Evolutionary conservation across 2,113 vertebrate species (phyloP), one percentile per base, ranked within the genome.

Genomic region (Zeus faber): DNA sequence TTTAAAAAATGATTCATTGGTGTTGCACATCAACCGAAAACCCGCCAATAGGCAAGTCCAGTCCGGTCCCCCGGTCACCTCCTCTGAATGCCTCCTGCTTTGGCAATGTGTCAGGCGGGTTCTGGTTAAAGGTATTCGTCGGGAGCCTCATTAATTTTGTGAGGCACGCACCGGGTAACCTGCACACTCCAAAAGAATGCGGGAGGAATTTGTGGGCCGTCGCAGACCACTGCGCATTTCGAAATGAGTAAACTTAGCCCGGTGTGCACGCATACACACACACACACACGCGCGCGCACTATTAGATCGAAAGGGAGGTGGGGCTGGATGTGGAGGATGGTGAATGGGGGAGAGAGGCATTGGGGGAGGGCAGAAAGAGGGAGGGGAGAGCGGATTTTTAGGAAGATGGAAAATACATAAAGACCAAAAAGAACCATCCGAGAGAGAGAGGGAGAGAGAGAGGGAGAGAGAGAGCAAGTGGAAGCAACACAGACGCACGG

Each of bases 331-430:
- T 53, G 29, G 18, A 24, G 37, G 49, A 43, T 31, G 29, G 1
- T 47, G 62, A 70, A 26, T 43, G 1, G 60, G 20, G 17, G 51
- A 43, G 46, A 13, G 29, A 51, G 64, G 27, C 23, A 3, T 5
- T 26, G 71, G 57, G 58, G 75, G 81, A 70, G 68, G 76, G 67
- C 27, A 45, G 65, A 70, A 74, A 73, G 70, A 46, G 77, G 74
- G 82, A 74, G 82, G 66, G 55, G 70, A 71, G 62, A 21, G 37
- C 55, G 55, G 67, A 57, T 16, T 35, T n/a, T n/a, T n/a, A n/a
- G n/a, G n/a, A n/a, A n/a, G 21, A 8, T 54, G 24, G 1, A 16
- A 46, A 58, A n/a, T 8, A 40, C 67, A 76, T 74, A 80, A 72
- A n/a, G n/a, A n/a, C n/a, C n/a, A n/a, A n/a, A n/a, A n/a, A n/a